Evolutionary conservation across 2,113 vertebrate genomes (phyloP).

Genomic region (Gobiocypris rarus): DNA sequence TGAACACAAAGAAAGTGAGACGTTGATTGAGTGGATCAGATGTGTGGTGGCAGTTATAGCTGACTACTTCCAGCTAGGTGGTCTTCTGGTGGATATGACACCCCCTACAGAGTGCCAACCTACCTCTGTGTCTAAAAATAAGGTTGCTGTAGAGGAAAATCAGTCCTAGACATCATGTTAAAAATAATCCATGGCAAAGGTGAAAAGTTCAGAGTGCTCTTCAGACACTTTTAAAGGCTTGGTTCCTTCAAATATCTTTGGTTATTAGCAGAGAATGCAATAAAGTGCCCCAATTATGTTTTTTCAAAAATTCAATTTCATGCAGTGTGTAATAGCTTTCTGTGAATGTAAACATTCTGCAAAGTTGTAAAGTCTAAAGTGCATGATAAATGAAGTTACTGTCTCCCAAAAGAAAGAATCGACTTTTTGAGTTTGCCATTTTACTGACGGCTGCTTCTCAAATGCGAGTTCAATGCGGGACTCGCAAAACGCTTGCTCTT

Average conservation of each 20-base stretch:
- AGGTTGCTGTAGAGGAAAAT: neutral
- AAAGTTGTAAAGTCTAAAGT: too few relatives aligned
- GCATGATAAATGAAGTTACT: too few relatives aligned
- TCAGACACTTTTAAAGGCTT: neutral
- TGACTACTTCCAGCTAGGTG: neutral
- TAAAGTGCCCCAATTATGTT: neutral
- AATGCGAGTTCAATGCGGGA: too few relatives aligned
- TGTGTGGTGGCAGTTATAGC: constrained; percentile 14
- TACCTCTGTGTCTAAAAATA: neutral
- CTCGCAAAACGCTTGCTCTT: too few relatives aligned
- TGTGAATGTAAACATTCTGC: too few relatives aligned
- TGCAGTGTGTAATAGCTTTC: too few relatives aligned
- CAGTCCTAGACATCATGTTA: neutral
- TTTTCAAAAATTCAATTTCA: too few relatives aligned
- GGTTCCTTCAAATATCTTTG: neutral
- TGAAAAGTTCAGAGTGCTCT: constrained; percentile 1
- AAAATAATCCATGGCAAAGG: constrained; percentile 15
- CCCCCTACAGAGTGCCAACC: constrained; percentile 12
- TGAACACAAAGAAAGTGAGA: constrained; percentile 14
- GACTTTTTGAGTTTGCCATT: too few relatives aligned
- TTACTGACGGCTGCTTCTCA: too few relatives aligned
- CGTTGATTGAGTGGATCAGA: constrained; percentile 2
- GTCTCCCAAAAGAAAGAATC: too few relatives aligned
- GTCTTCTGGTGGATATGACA: neutral
- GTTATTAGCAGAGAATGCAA: neutral